Evolutionary conservation across 2,888 invertebrate genomes (phyloP).

Genomic region (Bugula neritina): DNA sequence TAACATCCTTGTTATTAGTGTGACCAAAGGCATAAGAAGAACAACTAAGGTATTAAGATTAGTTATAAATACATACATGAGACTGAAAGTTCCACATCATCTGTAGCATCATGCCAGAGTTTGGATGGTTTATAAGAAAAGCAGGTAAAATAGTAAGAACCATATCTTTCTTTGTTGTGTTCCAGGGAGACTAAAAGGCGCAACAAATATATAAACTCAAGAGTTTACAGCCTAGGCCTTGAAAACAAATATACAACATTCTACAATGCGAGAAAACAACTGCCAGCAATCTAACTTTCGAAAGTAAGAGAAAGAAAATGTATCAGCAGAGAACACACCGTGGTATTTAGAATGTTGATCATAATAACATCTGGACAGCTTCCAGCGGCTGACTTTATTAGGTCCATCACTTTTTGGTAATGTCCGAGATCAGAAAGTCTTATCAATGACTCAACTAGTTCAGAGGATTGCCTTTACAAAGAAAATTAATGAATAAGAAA

Average conservation of each 20-base stretch:
- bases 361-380: conserved; percentile 91
- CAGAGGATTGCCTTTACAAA: conserved; percentile 67
- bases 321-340: too few species aligned
- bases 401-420: conserved; percentile 73
- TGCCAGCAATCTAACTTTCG: too few species aligned
- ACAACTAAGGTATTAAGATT: too few species aligned
- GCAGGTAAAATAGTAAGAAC: conserved; percentile 81
- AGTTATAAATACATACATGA: conserved; percentile 15
- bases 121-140: conserved; percentile 90
- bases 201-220: too few species aligned
- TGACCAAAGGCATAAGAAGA: too few species aligned
- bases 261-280: too few species aligned
- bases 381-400: conserved; percentile 84
- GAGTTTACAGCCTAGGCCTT: too few species aligned
- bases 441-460: conserved; percentile 80
- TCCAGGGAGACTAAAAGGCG: conserved; percentile 48
- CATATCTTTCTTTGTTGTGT: conserved; percentile 68
- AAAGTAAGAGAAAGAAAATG: too few species aligned
- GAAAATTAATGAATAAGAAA: too few species aligned
- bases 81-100: conserved; percentile 84
- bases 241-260: too few species aligned
- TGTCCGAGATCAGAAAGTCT: conserved; percentile 80
- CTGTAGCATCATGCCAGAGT: conserved; percentile 90
- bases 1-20: too few species aligned
- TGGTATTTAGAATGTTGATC: conserved; percentile 79